These are phyloP conservation scores for Orchesellides sinensis DNA, from an alignment of 2,888 invertebrate genomes.

Conservation along the genomic window DNA sequence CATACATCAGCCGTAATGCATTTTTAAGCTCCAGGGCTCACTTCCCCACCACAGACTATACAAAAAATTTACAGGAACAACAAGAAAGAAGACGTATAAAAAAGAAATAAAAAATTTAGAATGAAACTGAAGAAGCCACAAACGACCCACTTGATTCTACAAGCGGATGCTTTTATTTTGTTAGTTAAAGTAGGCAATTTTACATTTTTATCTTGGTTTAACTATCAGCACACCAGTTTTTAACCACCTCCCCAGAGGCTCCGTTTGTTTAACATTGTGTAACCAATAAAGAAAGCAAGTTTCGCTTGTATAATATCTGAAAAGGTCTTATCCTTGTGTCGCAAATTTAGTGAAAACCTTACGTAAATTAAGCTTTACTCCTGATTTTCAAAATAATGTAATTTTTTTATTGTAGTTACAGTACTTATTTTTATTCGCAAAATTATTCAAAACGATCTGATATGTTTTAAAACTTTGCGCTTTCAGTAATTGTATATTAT, in stretches of 20 bases:
- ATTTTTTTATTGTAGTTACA: background rate
- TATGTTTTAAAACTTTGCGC: too few species aligned
- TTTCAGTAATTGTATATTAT: too few species aligned
- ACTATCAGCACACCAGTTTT: constrained; percentile 9
- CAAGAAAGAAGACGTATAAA: background rate
- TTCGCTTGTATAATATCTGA: background rate
- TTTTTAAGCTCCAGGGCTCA: constrained; percentile 37
- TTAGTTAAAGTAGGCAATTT: constrained; percentile 32
- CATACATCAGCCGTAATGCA: constrained; percentile 3
- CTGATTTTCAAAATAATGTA: background rate
- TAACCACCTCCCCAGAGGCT: constrained; percentile 42
- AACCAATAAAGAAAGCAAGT: background rate
- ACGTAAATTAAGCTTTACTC: too few species aligned
- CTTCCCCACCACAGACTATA: background rate
- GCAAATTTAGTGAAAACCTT: background rate
- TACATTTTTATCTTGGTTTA: constrained; percentile 25
- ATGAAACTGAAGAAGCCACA: constrained; percentile 49
- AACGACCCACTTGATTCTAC: constrained; percentile 52
- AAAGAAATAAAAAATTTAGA: background rate
- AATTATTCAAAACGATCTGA: too few species aligned
- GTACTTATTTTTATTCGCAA: background rate
- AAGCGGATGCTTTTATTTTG: constrained; percentile 20
- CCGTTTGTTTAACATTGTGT: background rate
- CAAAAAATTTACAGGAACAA: constrained; percentile 7
- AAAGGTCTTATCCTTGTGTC: too few species aligned